phyloP scores from a whole-genome alignment of 2,113 vertebrate species.

The Ailuropoda melanoleuca region DNA sequence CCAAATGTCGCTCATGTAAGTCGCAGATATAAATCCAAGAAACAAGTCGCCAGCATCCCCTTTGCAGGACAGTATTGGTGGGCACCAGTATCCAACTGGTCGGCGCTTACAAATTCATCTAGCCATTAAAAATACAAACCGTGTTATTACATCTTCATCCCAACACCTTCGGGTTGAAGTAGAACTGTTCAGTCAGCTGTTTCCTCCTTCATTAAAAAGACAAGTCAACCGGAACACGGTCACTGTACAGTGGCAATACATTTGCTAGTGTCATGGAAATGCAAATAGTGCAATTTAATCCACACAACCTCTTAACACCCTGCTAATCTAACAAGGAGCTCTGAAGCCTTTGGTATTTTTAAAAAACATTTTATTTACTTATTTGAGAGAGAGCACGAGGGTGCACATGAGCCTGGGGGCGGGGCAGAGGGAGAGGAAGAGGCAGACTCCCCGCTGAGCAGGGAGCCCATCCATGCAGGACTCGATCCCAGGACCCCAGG shows the following conservation, averaged over 20 bases:
- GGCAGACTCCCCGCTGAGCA: no score
- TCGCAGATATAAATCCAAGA: background rate
- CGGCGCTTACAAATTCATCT: background rate
- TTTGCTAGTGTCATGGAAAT: background rate
- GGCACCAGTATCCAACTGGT: background rate
- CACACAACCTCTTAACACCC: background rate
- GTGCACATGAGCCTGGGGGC: no score
- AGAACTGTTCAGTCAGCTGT: background rate
- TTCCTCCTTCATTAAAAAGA: constrained; percentile 24
- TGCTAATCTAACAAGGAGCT: background rate
- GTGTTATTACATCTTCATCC: background rate
- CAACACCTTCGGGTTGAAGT: background rate
- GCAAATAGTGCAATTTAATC: background rate
- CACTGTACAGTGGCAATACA: background rate
- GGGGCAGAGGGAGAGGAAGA: background rate
- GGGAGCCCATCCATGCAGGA: no score
- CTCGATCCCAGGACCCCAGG: no score
- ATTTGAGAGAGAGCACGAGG: background rate
- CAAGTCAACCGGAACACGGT: background rate
- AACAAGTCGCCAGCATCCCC: background rate
- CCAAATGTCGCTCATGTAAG: background rate
- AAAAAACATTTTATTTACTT: background rate
- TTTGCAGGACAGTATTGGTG: background rate
- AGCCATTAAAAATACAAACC: constrained; percentile 45
- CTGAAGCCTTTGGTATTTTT: background rate